phyloP scores from a whole-genome alignment of 2,888 invertebrate genomes.

The Agrotis exclamationis region DNA sequence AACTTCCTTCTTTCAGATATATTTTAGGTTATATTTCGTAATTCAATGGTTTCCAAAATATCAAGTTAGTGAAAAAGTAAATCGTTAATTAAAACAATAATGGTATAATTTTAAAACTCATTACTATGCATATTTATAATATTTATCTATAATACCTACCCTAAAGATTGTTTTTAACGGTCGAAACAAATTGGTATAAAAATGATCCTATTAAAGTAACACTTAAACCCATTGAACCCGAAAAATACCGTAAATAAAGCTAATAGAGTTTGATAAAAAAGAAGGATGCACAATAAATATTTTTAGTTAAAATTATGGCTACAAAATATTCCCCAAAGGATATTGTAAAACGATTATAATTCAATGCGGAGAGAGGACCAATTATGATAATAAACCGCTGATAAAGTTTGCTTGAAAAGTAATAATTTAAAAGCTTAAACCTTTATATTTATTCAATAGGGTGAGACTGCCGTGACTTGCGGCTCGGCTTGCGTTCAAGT shows the following conservation, averaged over 20 bases:
- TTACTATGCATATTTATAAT: no score
- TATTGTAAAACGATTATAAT: conserved; percentile 61
- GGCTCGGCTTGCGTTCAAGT: conserved; percentile 33
- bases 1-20: no score
- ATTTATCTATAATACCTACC: no score
- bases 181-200: neutral
- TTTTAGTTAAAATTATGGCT: conserved; percentile 24
- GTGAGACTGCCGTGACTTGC: conserved; percentile 53
- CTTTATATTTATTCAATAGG: conserved; percentile 67
- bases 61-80: no score
- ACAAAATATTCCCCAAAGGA: conserved; percentile 42
- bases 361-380: conserved; percentile 62
- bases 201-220: neutral
- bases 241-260: conserved; percentile 16
- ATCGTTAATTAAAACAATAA: no score
- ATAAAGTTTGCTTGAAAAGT: conserved; percentile 68
- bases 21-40: no score
- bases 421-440: conserved; percentile 67
- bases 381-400: conserved; percentile 68
- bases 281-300: conserved; percentile 16
- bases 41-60: no score
- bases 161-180: neutral
- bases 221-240: neutral
- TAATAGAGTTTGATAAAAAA: conserved; percentile 14
- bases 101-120: no score